A percentile compares a stretch with the other conserved stretches of the same genome.
phyloP scores from a whole-genome alignment of 2,113 vertebrate species.

The Ia io region DNA sequence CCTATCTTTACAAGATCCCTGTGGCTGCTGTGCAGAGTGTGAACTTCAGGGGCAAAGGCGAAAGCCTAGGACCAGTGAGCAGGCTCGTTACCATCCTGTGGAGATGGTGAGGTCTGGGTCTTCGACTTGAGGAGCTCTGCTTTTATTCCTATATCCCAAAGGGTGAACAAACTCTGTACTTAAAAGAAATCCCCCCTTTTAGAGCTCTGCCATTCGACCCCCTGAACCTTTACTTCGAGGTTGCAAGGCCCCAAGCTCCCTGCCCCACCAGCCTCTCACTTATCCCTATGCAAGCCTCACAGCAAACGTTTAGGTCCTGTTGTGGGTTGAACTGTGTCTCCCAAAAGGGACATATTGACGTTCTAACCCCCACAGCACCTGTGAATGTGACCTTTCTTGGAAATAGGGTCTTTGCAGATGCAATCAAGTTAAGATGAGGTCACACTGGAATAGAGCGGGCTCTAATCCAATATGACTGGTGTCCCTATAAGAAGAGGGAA shows the following conservation, averaged over 20 bases:
- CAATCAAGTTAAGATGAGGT: background rate
- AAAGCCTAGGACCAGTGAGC: background rate
- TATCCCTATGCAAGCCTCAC: background rate
- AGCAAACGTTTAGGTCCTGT: background rate
- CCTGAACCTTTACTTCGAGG: background rate
- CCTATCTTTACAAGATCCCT: background rate
- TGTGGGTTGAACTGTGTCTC: background rate
- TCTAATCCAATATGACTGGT: background rate
- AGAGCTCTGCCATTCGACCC: background rate
- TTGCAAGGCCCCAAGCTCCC: background rate
- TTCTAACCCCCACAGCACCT: background rate
- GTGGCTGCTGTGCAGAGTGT: background rate
- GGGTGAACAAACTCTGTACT: background rate
- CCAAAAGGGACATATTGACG: background rate
- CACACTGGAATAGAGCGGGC: background rate
- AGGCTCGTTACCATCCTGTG: background rate
- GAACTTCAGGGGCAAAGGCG: too few relatives aligned
- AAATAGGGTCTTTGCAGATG: background rate
- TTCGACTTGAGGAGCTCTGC: background rate
- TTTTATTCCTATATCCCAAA: background rate
- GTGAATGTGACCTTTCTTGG: background rate
- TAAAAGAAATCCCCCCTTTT: background rate
- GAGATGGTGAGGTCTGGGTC: background rate
- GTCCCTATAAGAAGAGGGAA: background rate
- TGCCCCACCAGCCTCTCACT: background rate